phyloP scores from a whole-genome alignment of 1,140 invertebrate species.

The Drosophila grimshawi region DNA sequence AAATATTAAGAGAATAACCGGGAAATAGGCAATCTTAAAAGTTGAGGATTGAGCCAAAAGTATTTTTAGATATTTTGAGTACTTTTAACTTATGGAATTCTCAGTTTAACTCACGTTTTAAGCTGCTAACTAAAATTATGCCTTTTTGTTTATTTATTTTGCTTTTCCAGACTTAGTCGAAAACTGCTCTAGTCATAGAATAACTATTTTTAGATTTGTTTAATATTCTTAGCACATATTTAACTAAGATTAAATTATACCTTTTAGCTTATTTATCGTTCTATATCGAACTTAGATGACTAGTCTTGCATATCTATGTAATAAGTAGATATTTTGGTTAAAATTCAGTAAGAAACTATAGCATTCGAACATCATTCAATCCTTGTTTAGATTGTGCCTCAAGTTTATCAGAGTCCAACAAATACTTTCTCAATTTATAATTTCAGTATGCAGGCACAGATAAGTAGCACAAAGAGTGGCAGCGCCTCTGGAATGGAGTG shows the following conservation, averaged over 20 bases:
- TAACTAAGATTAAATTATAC: no score
- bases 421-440: not conserved
- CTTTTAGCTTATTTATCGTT: no score
- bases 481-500: not conserved
- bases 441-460: not conserved
- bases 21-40: no score
- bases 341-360: no score
- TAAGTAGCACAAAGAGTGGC: not conserved
- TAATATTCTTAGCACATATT: no score
- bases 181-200: not conserved
- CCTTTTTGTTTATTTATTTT: not conserved
- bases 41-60: not conserved
- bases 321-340: no score
- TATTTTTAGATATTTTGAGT: not conserved
- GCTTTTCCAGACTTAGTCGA: not conserved
- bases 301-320: no score
- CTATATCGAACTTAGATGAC: no score
- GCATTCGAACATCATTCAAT: no score
- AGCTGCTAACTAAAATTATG: not conserved
- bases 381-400: no score
- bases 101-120: not conserved
- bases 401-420: not conserved
- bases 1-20: no score
- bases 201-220: not conserved
- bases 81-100: not conserved